phyloP scores from a whole-genome alignment of 2,113 vertebrate genomes.

The Centropus unirufus region DNA sequence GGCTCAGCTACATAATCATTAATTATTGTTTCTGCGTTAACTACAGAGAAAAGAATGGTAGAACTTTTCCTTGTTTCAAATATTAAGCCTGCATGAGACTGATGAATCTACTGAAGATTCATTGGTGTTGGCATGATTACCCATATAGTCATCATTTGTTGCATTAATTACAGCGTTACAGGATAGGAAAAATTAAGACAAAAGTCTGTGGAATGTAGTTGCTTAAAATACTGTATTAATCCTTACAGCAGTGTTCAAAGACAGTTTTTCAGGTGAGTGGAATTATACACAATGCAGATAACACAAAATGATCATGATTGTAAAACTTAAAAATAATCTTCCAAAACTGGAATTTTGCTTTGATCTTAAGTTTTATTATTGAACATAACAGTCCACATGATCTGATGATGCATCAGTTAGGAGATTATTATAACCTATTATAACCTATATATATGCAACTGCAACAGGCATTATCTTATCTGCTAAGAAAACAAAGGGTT shows the following conservation, averaged over 20 bases:
- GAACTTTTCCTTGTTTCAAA: constrained; percentile 62
- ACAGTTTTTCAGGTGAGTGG: neutral
- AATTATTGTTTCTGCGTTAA: constrained; percentile 73
- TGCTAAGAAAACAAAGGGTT: neutral
- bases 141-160: neutral
- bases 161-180: neutral
- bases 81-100: constrained; percentile 47
- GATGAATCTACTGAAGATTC: constrained; percentile 45
- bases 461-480: neutral
- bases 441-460: neutral
- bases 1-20: constrained; percentile 71
- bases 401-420: neutral
- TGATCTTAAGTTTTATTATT: neutral
- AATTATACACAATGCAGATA: neutral
- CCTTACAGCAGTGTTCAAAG: neutral
- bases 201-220: neutral
- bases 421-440: neutral
- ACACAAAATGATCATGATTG: neutral
- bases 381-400: neutral
- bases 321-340: neutral
- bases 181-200: neutral
- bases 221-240: neutral
- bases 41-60: constrained; percentile 58
- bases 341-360: neutral
- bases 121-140: neutral